Conservation (phyloP, 2,797 vertebrate species). For the Hydrocynus forskahlii region DNA sequence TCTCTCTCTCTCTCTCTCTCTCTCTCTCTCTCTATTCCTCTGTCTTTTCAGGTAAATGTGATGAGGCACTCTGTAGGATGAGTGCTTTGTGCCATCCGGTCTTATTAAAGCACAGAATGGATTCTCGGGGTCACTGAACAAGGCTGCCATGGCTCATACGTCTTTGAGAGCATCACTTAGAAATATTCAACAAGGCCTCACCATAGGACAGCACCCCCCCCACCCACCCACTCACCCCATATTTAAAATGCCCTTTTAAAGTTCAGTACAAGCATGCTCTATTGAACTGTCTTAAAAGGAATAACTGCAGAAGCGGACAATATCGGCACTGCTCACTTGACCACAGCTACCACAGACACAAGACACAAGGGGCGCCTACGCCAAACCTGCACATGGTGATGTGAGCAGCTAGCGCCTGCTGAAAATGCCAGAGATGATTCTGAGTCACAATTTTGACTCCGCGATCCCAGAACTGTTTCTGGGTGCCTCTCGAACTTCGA, state of each 20-base stretch:
- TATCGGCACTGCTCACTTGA: conserved; percentile 41
- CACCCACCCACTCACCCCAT: conserved; percentile 48
- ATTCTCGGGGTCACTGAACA: conserved; percentile 65
- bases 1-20: conserved; percentile 49
- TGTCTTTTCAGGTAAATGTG: conserved; percentile 68
- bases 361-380: conserved; percentile 53
- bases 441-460: conserved; percentile 54
- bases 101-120: conserved; percentile 68
- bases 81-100: conserved; percentile 65
- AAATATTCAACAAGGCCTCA: conserved; percentile 71
- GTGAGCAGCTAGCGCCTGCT: conserved; percentile 48
- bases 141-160: conserved; percentile 55
- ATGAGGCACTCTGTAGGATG: conserved; percentile 59
- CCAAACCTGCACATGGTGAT: conserved; percentile 27
- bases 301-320: conserved; percentile 35
- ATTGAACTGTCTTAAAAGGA: conserved; percentile 65
- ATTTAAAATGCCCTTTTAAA: conserved; percentile 75
- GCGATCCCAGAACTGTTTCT: conserved; percentile 60
- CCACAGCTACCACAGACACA: conserved; percentile 39
- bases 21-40: conserved; percentile 40
- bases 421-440: conserved; percentile 45
- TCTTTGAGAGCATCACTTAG: conserved; percentile 68
- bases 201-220: conserved; percentile 59
- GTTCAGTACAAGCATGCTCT: conserved; percentile 67
- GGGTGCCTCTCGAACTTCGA: conserved; percentile 48